These are phyloP conservation scores for Bibio marci DNA, from an alignment of 2,888 invertebrate genomes.

Conservation along the genomic window DNA sequence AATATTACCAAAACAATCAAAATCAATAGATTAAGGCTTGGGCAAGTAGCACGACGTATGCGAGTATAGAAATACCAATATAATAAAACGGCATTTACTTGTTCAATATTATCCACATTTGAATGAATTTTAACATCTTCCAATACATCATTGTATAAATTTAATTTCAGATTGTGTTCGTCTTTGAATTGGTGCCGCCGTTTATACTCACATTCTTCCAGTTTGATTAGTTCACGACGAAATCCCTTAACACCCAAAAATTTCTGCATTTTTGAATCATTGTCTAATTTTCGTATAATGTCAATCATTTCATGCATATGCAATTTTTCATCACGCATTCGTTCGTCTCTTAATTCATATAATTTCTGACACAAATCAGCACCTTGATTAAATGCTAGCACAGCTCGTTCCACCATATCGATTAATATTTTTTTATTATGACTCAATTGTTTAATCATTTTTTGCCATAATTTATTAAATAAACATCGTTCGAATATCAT, in stretches of 20 bases:
- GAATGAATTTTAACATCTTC: constrained; percentile 8
- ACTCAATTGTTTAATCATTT: constrained; percentile 22
- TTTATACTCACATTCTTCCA: constrained; percentile 23
- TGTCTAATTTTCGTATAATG: constrained; percentile 20
- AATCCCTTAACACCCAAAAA: constrained; percentile 21
- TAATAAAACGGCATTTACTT: too few species aligned
- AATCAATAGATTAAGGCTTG: too few species aligned
- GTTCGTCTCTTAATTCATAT: constrained; percentile 18
- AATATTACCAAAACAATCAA: too few species aligned
- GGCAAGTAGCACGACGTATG: too few species aligned
- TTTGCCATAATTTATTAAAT: constrained; percentile 24
- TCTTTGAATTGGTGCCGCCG: constrained; percentile 21
- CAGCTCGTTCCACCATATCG: constrained; percentile 24
- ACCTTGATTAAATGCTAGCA: constrained; percentile 23
- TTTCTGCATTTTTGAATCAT: constrained; percentile 18
- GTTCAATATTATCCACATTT: too few species aligned
- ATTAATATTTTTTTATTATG: constrained; percentile 25
- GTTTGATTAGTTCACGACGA: constrained; percentile 16
- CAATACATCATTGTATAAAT: constrained; percentile 21
- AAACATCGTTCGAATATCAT: constrained; percentile 20
- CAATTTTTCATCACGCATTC: constrained; percentile 11
- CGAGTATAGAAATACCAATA: too few species aligned
- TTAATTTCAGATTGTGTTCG: constrained; percentile 20
- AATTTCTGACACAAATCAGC: constrained; percentile 24
- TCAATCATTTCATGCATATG: constrained; percentile 19